Percentiles rank a stretch among this genome's conserved stretches.
These are phyloP conservation scores for Volucella zonaria DNA, from an alignment of 2,888 invertebrate genomes.

Conservation along the genomic window DNA sequence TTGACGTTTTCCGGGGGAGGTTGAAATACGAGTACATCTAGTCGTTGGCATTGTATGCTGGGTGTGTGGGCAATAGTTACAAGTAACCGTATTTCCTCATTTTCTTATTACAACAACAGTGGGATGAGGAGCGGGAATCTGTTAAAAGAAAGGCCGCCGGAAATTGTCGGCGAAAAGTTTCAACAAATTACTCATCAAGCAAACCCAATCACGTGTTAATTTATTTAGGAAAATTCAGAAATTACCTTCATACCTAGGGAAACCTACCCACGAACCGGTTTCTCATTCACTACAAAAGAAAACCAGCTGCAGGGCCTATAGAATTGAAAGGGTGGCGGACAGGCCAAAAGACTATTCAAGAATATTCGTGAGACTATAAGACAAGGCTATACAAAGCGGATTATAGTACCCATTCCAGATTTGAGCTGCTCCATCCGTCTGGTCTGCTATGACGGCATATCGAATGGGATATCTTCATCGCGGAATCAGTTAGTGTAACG, in stretches of 20 bases:
- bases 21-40: background rate
- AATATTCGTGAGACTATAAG: background rate
- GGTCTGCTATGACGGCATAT: slow-evolving; percentile 23
- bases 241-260: slow-evolving; percentile 52
- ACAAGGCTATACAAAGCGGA: slow-evolving; percentile 41
- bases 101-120: slow-evolving; percentile 53
- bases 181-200: slow-evolving; percentile 70
- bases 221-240: slow-evolving; percentile 68
- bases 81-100: slow-evolving; percentile 16
- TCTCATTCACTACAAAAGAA: background rate
- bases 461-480: slow-evolving; percentile 69
- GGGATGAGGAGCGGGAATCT: background rate
- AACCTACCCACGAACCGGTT: background rate
- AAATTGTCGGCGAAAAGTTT: slow-evolving; percentile 60
- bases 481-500: slow-evolving; percentile 71
- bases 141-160: slow-evolving; percentile 46
- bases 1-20: background rate
- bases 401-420: slow-evolving; percentile 56
- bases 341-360: background rate
- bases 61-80: slow-evolving; percentile 37
- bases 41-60: background rate
- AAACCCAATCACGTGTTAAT: slow-evolving; percentile 71
- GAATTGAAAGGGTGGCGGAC: background rate
- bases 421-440: slow-evolving; percentile 45
- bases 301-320: slow-evolving; percentile 44